phyloP scores from a whole-genome alignment of 2,888 invertebrate species.

The Drosophila ustulata region DNA sequence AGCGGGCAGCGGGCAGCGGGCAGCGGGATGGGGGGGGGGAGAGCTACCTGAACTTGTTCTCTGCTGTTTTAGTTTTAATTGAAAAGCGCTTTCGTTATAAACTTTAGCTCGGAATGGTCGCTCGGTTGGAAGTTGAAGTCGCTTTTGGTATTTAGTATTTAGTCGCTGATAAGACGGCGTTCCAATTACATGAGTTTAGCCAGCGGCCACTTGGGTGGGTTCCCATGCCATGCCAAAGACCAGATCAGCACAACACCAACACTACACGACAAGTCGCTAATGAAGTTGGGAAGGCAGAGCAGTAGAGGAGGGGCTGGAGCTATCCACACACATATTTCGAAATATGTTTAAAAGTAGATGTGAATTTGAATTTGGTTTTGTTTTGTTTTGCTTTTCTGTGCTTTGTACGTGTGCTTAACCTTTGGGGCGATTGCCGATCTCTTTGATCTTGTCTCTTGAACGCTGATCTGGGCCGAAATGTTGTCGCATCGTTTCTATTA shows the following conservation, averaged over 20 bases:
- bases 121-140: constrained; percentile 42
- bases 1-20: not conserved
- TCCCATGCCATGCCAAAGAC: constrained; percentile 32
- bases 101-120: constrained; percentile 66
- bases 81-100: constrained; percentile 79
- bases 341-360: constrained; percentile 40
- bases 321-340: constrained; percentile 46
- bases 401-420: constrained; percentile 29
- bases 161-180: constrained; percentile 74
- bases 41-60: constrained; percentile 62
- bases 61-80: constrained; percentile 71
- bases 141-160: constrained; percentile 38
- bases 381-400: constrained; percentile 8
- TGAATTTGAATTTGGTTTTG: constrained; percentile 60
- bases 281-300: constrained; percentile 53
- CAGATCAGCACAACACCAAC: not conserved
- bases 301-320: not conserved
- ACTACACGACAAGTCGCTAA: constrained; percentile 50
- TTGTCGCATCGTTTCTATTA: constrained; percentile 24
- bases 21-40: too few species aligned
- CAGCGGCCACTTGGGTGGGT: constrained; percentile 73
- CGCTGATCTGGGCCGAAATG: constrained; percentile 20
- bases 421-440: constrained; percentile 28
- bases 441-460: constrained; percentile 45
- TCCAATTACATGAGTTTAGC: constrained; percentile 76